Percentiles rank a stretch among this genome's conserved stretches.
Conservation (phyloP, 92 coral and sea anemone genomes). For the Isaurus tuberculatus region DNA sequence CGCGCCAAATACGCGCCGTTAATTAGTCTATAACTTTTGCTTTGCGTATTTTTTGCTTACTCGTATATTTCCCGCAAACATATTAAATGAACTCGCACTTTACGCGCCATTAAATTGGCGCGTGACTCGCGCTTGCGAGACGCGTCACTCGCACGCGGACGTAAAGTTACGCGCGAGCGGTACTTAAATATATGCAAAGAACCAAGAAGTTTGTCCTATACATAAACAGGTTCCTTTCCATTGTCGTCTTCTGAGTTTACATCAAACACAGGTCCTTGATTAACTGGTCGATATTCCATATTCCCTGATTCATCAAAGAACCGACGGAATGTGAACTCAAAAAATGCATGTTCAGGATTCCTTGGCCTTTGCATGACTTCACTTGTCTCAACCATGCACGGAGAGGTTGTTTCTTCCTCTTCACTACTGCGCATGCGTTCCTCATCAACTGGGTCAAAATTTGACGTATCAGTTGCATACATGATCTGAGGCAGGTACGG, state of each 20-base stretch:
- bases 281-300: constrained; percentile 53
- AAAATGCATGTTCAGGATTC: constrained; percentile 96
- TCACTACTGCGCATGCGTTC: constrained; percentile 72
- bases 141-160: no score
- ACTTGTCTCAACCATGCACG: constrained; percentile 29
- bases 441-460: constrained; percentile 95
- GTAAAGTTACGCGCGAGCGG: no score
- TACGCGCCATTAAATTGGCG: no score
- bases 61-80: no score
- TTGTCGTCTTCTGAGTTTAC: constrained; percentile 63
- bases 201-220: constrained; percentile 34
- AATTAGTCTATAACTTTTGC: no score
- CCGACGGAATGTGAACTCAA: constrained; percentile 95
- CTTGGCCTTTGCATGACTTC: constrained; percentile 58
- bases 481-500: constrained; percentile 82
- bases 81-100: no score
- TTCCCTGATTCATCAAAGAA: constrained; percentile 85
- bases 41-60: no score
- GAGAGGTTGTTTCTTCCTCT: constrained; percentile 53
- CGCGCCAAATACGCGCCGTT: no score
- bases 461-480: constrained; percentile 92
- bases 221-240: constrained; percentile 93
- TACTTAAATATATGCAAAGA: not conserved
- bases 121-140: no score
- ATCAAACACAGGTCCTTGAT: constrained; percentile 54